Evolutionary conservation across 35 echinoderm and acorn worm species (phyloP).

Genomic region (Strongylocentrotus purpuratus): DNA sequence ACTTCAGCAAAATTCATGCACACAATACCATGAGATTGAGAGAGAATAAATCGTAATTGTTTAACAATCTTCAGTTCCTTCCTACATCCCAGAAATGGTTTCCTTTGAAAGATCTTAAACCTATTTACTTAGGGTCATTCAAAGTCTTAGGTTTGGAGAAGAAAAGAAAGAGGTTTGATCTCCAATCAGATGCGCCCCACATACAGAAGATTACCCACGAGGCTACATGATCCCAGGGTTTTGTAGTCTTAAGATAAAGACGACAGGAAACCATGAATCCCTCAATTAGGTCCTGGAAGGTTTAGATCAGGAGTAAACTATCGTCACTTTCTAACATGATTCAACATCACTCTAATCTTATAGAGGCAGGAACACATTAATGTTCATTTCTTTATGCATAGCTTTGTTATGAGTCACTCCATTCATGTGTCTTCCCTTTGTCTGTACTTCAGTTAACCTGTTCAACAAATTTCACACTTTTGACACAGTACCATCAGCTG

Average conservation of each 20-base stretch:
- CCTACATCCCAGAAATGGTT: neutral
- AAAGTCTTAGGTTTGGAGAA: neutral
- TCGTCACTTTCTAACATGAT: neutral
- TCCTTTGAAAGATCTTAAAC: neutral
- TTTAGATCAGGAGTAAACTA: neutral
- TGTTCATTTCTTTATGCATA: neutral
- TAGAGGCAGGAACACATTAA: neutral
- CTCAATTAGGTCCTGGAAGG: slow-evolving; percentile 8
- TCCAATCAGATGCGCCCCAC: neutral
- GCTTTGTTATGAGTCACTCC: neutral
- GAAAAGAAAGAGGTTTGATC: neutral
- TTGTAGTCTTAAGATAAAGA: neutral
- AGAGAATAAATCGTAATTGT: neutral
- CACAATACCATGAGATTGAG: neutral
- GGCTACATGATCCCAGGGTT: neutral
- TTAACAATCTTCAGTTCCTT: slow-evolving; percentile 2
- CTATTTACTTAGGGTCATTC: neutral
- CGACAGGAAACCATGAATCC: neutral
- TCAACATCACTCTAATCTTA: neutral
- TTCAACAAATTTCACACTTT: neutral
- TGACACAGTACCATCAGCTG: neutral
- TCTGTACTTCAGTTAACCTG: neutral
- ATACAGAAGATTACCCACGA: neutral
- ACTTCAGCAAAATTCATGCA: neutral
- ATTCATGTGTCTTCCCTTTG: neutral